Evolutionary conservation across 2,888 invertebrate genomes (phyloP), one percentile per base, ranked within the genome.

Genomic region (Pollenia amentaria): DNA sequence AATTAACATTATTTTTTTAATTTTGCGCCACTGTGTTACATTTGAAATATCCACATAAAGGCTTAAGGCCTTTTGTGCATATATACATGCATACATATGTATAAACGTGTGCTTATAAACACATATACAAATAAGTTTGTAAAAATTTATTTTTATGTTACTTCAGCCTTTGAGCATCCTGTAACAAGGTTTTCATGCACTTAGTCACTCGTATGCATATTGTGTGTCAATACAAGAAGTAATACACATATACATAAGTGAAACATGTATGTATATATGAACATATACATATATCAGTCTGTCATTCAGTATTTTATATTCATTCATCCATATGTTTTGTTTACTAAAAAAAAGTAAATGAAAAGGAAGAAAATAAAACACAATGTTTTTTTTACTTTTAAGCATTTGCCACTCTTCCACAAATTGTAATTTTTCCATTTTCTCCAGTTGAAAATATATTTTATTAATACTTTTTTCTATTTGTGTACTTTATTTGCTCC

Each of bases 121-220:
- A 40, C n/a, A n/a, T 7, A 10, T 21, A 12, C 21, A 7, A 16
- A 21, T 21, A 14, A 57, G 53, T 57, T 18, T 65, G 44, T 70
- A 42, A 40, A 55, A 77, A 73, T 81, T 77, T 83, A 69, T 85
- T 42, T 69, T 78, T 55, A 46, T 70, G 65, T 81, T 85, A 67
- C 67, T 73, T 57, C n/a, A 73, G 73, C 73, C 73, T 82, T 82
- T 85, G 70, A 86, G 83, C 79, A 86, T 86, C 79, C 79, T 83
- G 76, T 79, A 76, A 80, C 79, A 86, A 80, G 65, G 21, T 80
- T 80, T 76, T 57, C 18, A 40, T 72, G 42, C 46, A 69, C 38
- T 51, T 7, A 48, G 29, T n/a, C 12, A 73, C 1, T 69, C n/a
- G 53, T 62, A 44, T 53, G 72, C n/a, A 44, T 44, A 16, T 38